A percentile compares a stretch with the other conserved stretches of the same genome.
Conservation (phyloP, 1,140 invertebrate genomes). For the Dinothrombium tinctorium region DNA sequence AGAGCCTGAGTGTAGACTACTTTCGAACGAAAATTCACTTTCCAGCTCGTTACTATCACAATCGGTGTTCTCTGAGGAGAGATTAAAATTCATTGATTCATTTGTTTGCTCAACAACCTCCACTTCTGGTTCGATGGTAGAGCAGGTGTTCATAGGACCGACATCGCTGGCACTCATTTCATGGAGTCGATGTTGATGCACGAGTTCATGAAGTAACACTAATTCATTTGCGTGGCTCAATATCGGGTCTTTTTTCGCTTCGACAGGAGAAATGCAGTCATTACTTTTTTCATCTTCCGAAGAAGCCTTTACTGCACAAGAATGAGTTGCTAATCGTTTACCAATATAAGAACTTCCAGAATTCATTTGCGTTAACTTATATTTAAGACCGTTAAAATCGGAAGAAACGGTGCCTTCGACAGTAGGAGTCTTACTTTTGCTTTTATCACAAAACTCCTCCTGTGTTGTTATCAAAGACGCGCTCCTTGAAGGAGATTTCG, state of each 20-base stretch:
- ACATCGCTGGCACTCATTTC: too few species aligned
- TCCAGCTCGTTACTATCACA: constrained; percentile 73
- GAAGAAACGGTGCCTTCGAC: too few species aligned
- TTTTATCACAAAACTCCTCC: background rate
- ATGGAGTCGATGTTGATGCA: constrained; percentile 10
- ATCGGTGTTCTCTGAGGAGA: constrained; percentile 84
- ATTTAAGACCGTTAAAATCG: background rate
- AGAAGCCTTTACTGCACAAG: too few species aligned
- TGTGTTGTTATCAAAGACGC: background rate
- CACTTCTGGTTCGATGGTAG: too few species aligned
- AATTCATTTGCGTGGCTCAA: constrained; percentile 8
- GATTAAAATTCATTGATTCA: constrained; percentile 69
- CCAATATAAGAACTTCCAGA: too few species aligned
- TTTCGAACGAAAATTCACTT: constrained; percentile 30
- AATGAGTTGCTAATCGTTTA: too few species aligned
- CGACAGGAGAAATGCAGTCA: background rate
- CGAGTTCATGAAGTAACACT: constrained; percentile 10
- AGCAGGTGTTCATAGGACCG: too few species aligned
- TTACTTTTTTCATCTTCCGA: background rate
- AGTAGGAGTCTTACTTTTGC: background rate
- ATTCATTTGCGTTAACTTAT: background rate
- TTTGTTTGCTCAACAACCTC: too few species aligned
- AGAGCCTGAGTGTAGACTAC: constrained; percentile 19
- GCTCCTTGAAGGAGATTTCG: constrained; percentile 6
- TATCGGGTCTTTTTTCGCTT: background rate